Conservation (phyloP, 2,888 invertebrate species). For the Plusia festucae region DNA sequence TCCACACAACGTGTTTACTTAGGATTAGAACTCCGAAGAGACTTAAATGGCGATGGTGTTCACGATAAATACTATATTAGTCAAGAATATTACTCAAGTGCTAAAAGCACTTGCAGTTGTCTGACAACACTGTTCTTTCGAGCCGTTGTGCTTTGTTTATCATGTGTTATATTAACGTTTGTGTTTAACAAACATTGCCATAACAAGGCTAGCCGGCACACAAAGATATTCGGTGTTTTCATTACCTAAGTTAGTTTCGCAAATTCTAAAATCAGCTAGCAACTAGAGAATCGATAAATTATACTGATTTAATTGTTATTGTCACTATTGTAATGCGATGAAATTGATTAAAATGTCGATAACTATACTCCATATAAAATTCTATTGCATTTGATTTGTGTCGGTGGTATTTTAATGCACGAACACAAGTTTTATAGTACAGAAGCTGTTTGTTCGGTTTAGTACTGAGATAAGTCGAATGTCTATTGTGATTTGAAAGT, state of each 20-base stretch:
- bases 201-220: slow-evolving; percentile 68
- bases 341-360: slow-evolving; percentile 33
- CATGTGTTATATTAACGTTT: slow-evolving; percentile 70
- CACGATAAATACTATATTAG: slow-evolving; percentile 57
- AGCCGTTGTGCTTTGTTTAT: slow-evolving; percentile 59
- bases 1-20: slow-evolving; percentile 46
- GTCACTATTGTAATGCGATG: slow-evolving; percentile 17
- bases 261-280: slow-evolving; percentile 23
- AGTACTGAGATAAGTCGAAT: slow-evolving; percentile 72
- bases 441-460: slow-evolving; percentile 71
- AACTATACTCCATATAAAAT: slow-evolving; percentile 29
- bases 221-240: slow-evolving; percentile 48
- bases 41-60: slow-evolving; percentile 39
- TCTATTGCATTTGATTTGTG: slow-evolving; percentile 38
- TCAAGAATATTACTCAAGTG: slow-evolving; percentile 68
- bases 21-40: slow-evolving; percentile 34
- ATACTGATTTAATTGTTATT: slow-evolving; percentile 18
- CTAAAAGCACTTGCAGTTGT: slow-evolving; percentile 74
- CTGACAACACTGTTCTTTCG: slow-evolving; percentile 53
- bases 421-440: slow-evolving; percentile 60
- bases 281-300: slow-evolving; percentile 3
- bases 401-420: slow-evolving; percentile 30
- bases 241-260: slow-evolving; percentile 16
- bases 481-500: slow-evolving; percentile 88
- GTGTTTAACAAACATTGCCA: slow-evolving; percentile 70